These are phyloP conservation scores for Eupithecia tripunctaria DNA, from an alignment of 2,888 invertebrate genomes.

Conservation along the genomic window DNA sequence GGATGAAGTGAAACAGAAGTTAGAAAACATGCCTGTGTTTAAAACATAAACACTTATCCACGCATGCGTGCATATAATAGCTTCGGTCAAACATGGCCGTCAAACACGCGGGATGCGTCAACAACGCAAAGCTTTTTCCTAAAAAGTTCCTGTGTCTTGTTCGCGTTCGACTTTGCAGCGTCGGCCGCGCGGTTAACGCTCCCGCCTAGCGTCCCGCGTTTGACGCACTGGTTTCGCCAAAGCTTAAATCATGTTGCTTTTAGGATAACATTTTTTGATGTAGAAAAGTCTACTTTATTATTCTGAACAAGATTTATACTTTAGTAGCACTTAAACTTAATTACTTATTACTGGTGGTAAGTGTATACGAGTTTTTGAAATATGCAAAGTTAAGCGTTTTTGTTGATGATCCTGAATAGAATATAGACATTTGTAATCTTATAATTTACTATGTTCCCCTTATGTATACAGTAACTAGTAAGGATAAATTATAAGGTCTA, in stretches of 20 bases:
- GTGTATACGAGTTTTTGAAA: constrained; percentile 6
- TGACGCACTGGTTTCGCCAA: too few relatives aligned
- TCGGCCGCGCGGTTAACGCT: too few relatives aligned
- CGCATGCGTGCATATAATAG: too few relatives aligned
- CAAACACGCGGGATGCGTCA: too few relatives aligned
- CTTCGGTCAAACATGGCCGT: too few relatives aligned
- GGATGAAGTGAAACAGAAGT: constrained; percentile 82
- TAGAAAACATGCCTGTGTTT: constrained; percentile 80
- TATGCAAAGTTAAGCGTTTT: not conserved
- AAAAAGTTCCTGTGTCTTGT: too few relatives aligned
- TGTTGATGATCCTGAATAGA: not conserved
- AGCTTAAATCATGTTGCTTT: not conserved
- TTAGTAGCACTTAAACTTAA: not conserved
- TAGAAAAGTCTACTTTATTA: not conserved
- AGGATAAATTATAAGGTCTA: not conserved
- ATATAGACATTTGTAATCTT: not conserved
- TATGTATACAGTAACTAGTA: not conserved
- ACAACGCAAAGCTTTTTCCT: too few relatives aligned
- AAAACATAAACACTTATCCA: constrained; percentile 55
- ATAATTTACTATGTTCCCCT: not conserved
- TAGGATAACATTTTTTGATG: not conserved
- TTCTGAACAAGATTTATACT: not conserved
- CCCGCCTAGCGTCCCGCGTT: too few relatives aligned
- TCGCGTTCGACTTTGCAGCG: too few relatives aligned
- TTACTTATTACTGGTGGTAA: constrained; percentile 6